Conservation (phyloP, 2,113 vertebrate genomes). For the Mobula birostris region DNA sequence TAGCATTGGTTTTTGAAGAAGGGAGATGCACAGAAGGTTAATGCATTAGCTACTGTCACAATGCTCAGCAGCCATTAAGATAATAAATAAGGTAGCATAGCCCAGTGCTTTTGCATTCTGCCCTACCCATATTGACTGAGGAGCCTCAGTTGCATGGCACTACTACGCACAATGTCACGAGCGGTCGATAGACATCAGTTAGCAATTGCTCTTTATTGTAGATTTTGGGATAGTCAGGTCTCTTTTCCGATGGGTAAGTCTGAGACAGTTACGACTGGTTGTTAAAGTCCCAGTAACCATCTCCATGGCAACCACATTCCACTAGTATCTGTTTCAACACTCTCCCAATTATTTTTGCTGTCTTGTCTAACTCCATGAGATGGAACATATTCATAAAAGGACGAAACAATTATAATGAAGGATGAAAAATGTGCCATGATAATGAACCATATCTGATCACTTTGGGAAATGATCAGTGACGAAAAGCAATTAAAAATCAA, state of each 20-base stretch:
- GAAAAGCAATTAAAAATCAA: slow-evolving; percentile 3
- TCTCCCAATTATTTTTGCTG: background rate
- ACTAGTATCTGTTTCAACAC: background rate
- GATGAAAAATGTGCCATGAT: background rate
- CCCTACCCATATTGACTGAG: background rate
- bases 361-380: background rate
- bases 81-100: background rate
- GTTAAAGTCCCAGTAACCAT: background rate
- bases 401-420: background rate
- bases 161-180: background rate
- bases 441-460: background rate
- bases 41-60: background rate
- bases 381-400: background rate
- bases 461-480: background rate
- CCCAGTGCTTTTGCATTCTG: background rate
- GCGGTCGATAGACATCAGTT: background rate
- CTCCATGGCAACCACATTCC: slow-evolving; percentile 4
- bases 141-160: background rate
- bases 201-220: background rate
- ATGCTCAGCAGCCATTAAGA: background rate
- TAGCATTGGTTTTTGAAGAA: background rate
- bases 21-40: background rate
- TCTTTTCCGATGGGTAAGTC: background rate
- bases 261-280: background rate
- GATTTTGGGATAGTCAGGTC: background rate